Base-by-base conservation (phyloP, 2,888 invertebrate species). In the Agrochola litura region DNA sequence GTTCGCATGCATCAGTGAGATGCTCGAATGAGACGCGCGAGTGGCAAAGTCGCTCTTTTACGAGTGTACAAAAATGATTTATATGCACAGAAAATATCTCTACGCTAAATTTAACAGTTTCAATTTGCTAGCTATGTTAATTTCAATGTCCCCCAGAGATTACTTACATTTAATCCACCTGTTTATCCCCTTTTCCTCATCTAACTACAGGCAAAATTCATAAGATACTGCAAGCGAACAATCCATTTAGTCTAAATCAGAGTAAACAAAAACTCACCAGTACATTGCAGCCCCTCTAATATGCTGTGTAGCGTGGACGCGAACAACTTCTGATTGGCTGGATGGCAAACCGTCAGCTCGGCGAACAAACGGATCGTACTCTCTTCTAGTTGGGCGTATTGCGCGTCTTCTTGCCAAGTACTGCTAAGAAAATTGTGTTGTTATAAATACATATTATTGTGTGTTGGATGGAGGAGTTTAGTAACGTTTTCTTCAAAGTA, bases 271-370 rank as follows among this genome's bases (percentile, higher is more conserved):
- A 54, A 89, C 92, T 91, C 56, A 95, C 96, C 95, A 3, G 92
- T 92, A 76, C 91, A 92, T 6, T 94, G 93, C 86, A 95, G 97
- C 52, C 97, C 97, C 69, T 97, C 97, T 76, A 98, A 97, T 65
- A 98, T 98, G 86, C 97, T 97, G 90, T 98, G 98, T 12, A 99
- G 95, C 9, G 99, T 98, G 79, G 97, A 97, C 1, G 99, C 98
- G 77, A 99, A 97, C 66, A 98, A 97, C 84, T 98, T 98, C 94
- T 99, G 99, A 95, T 99, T 99, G 71, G 97, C 97, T 0, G 98
- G 97, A 94, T 99, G 99, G 91, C 98, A 98, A 91, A 98, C 97
- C 72, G 98, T 98, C 89, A 99, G 98, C 89, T 98, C 98, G 0
- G 98, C 98, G 89, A 99, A 97, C 92, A 99, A 98, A 84, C 98